Base-by-base conservation (phyloP, 2,888 invertebrate genomes). In the Zeuzera pyrina region DNA sequence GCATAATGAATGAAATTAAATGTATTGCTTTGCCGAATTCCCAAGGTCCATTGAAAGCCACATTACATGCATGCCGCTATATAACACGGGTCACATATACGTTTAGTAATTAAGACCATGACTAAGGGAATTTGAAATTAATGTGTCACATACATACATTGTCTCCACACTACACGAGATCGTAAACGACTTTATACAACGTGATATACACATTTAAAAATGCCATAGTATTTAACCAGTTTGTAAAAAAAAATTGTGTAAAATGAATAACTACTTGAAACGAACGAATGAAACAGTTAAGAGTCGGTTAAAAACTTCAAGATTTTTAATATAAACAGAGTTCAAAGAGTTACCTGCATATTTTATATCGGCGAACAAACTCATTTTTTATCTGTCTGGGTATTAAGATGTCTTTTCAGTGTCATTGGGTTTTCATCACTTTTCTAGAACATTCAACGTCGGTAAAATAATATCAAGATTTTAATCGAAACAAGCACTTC, bases 321-420 rank as follows among this genome's bases (percentile, higher is more conserved):
- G n/a, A n/a, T n/a, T n/a, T n/a, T n/a, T n/a, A n/a, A n/a, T n/a
- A n/a, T n/a, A n/a, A n/a, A n/a, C n/a, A n/a, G 45, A 59, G 57
- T 61, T 56, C 49, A 52, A 54, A 49, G 36, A 64, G 61, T 62
- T 65, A 49, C 62, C 56, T 62, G 57, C 67, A 67, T 74, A 72
- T 71, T 64, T 73, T 65, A 73, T 59, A 57, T 52, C 52, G 52
- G 57, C 45, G 43, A 48, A 48, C 40, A 41, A 28, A 12, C 38
- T 55, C 58, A 58, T 72, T 67, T 72, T n/a, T 70, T 74, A 71
- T 73, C 45, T 71, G 71, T 73, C 70, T 71, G 57, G 50, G 45
- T 46, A 51, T 52, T 61, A 64, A 67, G 62, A 64, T 59, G 59
- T 61, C 52, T n/a, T n/a, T n/a, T n/a, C n/a, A n/a, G n/a, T n/a